Percentiles rank a stretch among this genome's conserved stretches.
These are phyloP conservation scores for Tetranychus piercei DNA, from an alignment of 2,888 invertebrate species.

Conservation along the genomic window DNA sequence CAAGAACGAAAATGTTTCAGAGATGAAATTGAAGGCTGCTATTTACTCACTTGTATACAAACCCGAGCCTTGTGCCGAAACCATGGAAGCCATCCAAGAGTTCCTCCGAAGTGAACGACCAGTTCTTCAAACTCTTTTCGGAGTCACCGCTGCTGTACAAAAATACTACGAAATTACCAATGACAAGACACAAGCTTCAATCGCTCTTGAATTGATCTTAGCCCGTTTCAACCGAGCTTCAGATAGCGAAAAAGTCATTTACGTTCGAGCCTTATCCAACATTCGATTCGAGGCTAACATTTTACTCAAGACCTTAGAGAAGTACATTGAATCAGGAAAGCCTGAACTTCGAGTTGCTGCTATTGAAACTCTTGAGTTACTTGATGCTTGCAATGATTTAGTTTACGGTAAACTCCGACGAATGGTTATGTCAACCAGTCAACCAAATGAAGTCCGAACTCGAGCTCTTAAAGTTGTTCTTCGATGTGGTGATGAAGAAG, in stretches of 20 bases:
- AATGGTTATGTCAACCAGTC: not conserved
- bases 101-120: not conserved
- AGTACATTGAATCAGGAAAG: not conserved
- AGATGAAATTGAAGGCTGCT: not conserved
- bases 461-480: not conserved
- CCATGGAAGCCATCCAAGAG: not conserved
- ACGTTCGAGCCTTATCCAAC: not conserved
- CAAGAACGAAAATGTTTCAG: not conserved
- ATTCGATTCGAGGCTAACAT: not conserved
- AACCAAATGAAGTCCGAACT: slow-evolving; percentile 10
- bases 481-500: not conserved
- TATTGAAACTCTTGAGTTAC: not conserved
- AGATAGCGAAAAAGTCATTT: not conserved
- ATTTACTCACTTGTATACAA: not conserved
- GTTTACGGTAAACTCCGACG: not conserved
- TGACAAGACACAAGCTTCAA: not conserved
- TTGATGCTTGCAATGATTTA: not conserved
- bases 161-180: not conserved
- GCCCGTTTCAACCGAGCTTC: not conserved
- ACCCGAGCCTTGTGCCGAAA: not conserved
- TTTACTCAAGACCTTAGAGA: not conserved
- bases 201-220: not conserved
- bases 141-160: slow-evolving; percentile 1
- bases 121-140: not conserved
- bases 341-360: not conserved